Conservation (phyloP, 2,797 vertebrate genomes). For the Ceyx erithaca region DNA sequence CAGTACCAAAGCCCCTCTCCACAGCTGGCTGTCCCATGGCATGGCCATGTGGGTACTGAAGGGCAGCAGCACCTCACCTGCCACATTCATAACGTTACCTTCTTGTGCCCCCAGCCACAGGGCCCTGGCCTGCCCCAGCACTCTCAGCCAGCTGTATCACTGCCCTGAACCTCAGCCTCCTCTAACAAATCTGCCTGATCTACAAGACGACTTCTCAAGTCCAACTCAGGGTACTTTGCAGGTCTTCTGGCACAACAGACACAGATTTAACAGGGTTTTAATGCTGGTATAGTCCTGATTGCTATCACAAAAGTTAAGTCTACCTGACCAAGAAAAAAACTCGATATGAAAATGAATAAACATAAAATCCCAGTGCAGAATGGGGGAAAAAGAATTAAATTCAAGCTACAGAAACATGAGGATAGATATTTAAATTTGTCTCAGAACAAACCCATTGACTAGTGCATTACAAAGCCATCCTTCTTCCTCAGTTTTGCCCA, state of each 20-base stretch:
- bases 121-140: neutral
- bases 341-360: neutral
- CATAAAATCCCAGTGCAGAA: neutral
- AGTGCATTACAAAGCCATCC: neutral
- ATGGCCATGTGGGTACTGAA: rapidly evolving
- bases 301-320: neutral
- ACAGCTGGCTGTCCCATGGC: neutral
- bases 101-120: neutral
- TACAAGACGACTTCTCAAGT: neutral
- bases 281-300: neutral
- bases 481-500: neutral
- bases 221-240: neutral
- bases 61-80: neutral
- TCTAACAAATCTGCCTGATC: neutral
- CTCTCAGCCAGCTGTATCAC: neutral
- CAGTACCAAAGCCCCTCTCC: neutral
- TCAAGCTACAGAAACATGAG: neutral
- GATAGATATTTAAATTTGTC: neutral
- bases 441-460: slow-evolving; percentile 4
- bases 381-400: neutral
- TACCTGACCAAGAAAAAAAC: neutral
- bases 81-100: neutral
- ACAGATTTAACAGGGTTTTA: neutral
- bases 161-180: neutral
- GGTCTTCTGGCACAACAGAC: neutral